phyloP scores from a whole-genome alignment of 2,888 invertebrate species.

The Podabrus alpinus region DNA sequence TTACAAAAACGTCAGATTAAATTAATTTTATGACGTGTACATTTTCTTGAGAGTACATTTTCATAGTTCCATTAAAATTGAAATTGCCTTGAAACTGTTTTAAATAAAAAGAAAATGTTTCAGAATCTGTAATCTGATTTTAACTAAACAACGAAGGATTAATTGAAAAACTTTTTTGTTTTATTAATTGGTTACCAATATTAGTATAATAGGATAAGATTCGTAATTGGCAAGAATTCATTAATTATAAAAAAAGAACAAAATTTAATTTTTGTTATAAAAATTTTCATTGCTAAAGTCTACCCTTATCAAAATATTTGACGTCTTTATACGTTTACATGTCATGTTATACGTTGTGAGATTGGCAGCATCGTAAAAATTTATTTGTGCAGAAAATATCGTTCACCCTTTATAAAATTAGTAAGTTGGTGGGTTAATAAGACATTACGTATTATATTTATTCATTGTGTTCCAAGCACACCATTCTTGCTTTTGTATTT shows the following conservation, averaged over 20 bases:
- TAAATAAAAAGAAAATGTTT: background rate
- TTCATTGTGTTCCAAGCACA: too few relatives aligned
- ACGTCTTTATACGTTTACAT: background rate
- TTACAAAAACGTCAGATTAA: background rate
- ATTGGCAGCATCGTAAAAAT: background rate
- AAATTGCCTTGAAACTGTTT: background rate
- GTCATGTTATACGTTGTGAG: background rate
- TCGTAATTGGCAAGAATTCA: background rate
- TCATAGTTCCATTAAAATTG: background rate
- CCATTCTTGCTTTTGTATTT: background rate
- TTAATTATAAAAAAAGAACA: background rate
- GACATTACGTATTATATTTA: background rate
- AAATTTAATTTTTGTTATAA: background rate
- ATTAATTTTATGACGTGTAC: background rate
- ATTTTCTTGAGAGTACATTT: background rate
- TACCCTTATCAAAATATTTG: slow-evolving; percentile 1
- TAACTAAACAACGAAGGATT: background rate
- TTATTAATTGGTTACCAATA: background rate
- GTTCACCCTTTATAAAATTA: background rate
- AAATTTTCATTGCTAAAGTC: background rate
- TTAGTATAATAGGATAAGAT: background rate
- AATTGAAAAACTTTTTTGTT: background rate
- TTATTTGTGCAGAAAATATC: background rate
- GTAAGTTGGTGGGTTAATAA: background rate
- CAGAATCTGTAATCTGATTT: too few relatives aligned